Evolutionary conservation across 2,113 vertebrate genomes (phyloP).

Genomic region (Colossoma macropomum): DNA sequence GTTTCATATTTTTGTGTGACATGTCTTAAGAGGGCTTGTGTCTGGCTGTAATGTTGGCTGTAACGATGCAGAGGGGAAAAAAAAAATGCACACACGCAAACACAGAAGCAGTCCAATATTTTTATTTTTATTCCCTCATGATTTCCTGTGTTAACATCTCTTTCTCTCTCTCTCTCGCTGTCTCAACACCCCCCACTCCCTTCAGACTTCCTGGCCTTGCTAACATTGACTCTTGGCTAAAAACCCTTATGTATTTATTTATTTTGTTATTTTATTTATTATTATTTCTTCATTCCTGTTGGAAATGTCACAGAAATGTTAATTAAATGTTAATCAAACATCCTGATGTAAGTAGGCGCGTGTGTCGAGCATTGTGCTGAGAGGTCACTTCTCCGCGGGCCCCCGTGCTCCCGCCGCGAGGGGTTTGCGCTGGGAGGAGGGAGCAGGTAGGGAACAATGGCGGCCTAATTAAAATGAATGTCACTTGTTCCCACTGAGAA

Average conservation of each 20-base stretch:
- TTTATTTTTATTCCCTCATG: neutral
- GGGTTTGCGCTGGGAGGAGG: constrained; percentile 44
- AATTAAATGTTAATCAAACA: constrained; percentile 80
- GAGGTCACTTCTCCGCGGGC: constrained; percentile 66
- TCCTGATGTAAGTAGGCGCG: constrained; percentile 62
- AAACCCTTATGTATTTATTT: constrained; percentile 31
- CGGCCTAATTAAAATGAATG: constrained; percentile 83
- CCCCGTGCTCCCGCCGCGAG: constrained; percentile 47
- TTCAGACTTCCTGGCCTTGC: neutral
- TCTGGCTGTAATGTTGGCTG: neutral
- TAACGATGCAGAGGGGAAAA: neutral
- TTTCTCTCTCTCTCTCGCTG: neutral
- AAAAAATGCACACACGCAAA: neutral
- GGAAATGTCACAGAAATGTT: constrained; percentile 80
- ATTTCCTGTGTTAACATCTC: neutral
- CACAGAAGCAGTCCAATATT: neutral
- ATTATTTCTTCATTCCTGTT: constrained; percentile 56
- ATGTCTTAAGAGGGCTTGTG: neutral
- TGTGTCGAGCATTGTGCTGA: constrained; percentile 60
- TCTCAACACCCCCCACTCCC: neutral
- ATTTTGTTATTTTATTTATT: constrained; percentile 25
- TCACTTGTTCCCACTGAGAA: constrained; percentile 74
- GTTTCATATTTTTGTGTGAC: neutral
- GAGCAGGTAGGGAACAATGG: constrained; percentile 67
- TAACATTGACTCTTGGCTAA: constrained; percentile 3